These are phyloP conservation scores for Acanthiza pusilla DNA, from an alignment of 2,797 vertebrate species.

Conservation along the genomic window DNA sequence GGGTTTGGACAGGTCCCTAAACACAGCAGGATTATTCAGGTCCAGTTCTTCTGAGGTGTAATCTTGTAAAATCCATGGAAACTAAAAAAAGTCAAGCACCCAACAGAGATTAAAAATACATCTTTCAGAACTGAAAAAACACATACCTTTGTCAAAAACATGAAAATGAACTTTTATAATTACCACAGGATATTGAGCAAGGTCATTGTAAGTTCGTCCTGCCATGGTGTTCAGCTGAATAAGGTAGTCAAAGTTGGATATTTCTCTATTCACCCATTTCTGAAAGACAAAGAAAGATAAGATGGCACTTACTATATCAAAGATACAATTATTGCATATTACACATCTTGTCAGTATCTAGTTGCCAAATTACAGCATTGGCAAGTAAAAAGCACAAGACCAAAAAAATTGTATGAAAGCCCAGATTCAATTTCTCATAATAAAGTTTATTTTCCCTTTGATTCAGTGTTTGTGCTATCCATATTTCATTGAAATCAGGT, in stretches of 20 bases:
- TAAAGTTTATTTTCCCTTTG: background rate
- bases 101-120: background rate
- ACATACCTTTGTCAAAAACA: background rate
- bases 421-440: background rate
- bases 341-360: background rate
- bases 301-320: background rate
- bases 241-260: slow-evolving; percentile 97
- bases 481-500: background rate
- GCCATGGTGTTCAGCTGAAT: slow-evolving; percentile 98
- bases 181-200: slow-evolving; percentile 98
- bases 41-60: slow-evolving; percentile 95
- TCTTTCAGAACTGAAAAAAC: background rate
- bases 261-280: slow-evolving; percentile 98
- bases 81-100: slow-evolving; percentile 70
- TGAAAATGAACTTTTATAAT: background rate
- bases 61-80: slow-evolving; percentile 93
- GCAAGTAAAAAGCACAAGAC: background rate
- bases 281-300: slow-evolving; percentile 54
- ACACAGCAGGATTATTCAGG: slow-evolving; percentile 87
- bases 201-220: slow-evolving; percentile 93
- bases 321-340: background rate
- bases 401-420: background rate
- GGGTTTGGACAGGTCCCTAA: slow-evolving; percentile 93
- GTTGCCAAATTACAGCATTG: background rate
- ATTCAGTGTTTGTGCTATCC: background rate